Evolutionary conservation across 2,888 invertebrate species (phyloP), one percentile per base, ranked within the genome.

Genomic region (Apamea anceps): DNA sequence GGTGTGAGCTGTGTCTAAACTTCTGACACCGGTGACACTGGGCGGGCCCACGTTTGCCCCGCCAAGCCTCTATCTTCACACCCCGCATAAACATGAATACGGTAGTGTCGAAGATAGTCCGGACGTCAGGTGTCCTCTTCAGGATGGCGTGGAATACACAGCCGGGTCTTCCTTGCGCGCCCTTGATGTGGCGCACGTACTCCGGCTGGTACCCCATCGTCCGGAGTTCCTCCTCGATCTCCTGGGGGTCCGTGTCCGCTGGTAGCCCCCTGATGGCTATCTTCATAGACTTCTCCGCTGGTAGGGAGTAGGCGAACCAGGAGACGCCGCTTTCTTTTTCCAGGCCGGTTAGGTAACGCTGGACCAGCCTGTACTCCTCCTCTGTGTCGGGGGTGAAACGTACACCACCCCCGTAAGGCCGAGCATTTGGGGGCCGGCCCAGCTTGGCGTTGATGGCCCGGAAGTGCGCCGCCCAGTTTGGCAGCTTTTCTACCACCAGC

Each of bases 111-210:
- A 2, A 73, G 1, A 66, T 51, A 0, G 1, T 0, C 0, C 51
- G 15, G 0, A 32, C 2, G 12, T 71, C 32, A 0, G 48, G 12
- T 12, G 65, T 65, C 21, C 21, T 65, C 32, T 37, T 65, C 2
- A 15, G 62, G 1, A 75, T 76, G 10, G 80, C 79, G 54, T 84
- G 81, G 18, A 62, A 75, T 0, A 79, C 12, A 10, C 62, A 75
- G 21, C 79, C 63, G 18, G 79, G 76, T n/a, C 32, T 13, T 7
- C 18, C 78, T 13, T 62, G 15, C 7, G 4, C 78, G 8, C 15
- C 76, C 6, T 18, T 51, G 0, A 75, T 75, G 0, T 48, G 25
- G 28, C 75, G 42, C 15, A 70, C 62, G 12, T 68, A 75, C 5
- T 79, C 68, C 25, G 76, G 75, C 48, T 73, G n/a, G 32, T 32